Evolutionary conservation across 2,113 vertebrate genomes (phyloP).

Genomic region (Ariopsis seemanni): DNA sequence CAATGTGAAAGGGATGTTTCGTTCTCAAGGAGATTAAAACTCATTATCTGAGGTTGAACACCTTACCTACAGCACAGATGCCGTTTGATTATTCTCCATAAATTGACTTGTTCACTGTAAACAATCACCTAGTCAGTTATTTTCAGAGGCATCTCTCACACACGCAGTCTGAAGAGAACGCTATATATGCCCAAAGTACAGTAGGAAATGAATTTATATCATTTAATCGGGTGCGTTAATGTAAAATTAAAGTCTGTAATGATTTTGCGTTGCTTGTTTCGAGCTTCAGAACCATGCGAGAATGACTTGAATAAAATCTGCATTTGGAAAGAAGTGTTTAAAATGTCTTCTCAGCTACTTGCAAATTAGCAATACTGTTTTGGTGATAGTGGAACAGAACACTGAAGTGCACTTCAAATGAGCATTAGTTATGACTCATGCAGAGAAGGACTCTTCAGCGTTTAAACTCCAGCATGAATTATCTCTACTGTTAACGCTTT

Average conservation of each 20-base stretch:
- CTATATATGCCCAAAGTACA: constrained; percentile 41
- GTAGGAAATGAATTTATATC: background rate
- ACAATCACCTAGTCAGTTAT: constrained; percentile 33
- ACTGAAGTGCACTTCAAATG: background rate
- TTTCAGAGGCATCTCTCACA: constrained; percentile 34
- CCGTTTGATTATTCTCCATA: constrained; percentile 37
- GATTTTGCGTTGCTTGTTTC: constrained; percentile 3
- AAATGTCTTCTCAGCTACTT: background rate
- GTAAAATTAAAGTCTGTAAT: constrained; percentile 51
- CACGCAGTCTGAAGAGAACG: constrained; percentile 3
- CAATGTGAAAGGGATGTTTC: constrained; percentile 20
- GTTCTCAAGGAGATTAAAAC: constrained; percentile 51
- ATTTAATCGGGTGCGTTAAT: constrained; percentile 52
- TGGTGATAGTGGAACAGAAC: background rate
- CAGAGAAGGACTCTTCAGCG: background rate
- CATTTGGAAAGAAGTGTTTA: background rate
- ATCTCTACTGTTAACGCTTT: background rate
- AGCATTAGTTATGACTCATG: background rate
- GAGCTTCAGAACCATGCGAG: background rate
- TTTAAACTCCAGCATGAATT: background rate
- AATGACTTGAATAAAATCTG: background rate
- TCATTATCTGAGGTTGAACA: constrained; percentile 61
- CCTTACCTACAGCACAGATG: constrained; percentile 34
- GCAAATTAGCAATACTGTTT: background rate
- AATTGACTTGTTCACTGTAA: constrained; percentile 25